A percentile compares a stretch with the other conserved stretches of the same genome.
Conservation (phyloP, 2,888 invertebrate genomes). For the Cyaniris semiargus region DNA sequence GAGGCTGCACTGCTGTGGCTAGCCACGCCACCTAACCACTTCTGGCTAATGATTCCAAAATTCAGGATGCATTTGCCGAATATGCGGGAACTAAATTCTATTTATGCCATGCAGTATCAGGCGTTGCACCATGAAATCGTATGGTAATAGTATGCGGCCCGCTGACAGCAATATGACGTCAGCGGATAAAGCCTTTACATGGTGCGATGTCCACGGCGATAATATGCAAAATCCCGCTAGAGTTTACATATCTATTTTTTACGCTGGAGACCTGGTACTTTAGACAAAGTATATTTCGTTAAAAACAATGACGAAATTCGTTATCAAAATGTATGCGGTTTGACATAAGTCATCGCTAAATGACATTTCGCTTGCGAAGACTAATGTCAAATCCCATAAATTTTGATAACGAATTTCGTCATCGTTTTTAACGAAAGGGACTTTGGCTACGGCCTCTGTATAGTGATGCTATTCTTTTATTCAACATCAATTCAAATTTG, state of each 20-base stretch:
- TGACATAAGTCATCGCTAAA: too few species aligned
- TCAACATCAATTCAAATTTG: too few species aligned
- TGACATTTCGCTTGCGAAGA: too few species aligned
- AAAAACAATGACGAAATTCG: too few species aligned
- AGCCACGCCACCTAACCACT: background rate
- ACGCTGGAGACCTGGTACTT: too few species aligned
- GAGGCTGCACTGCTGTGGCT: background rate
- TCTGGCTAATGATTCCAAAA: background rate
- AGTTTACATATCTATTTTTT: background rate
- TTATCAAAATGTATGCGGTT: too few species aligned
- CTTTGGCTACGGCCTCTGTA: too few species aligned
- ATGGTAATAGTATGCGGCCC: constrained; percentile 22
- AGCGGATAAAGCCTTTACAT: background rate
- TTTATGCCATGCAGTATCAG: constrained; percentile 14
- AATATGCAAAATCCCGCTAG: background rate
- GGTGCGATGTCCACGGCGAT: background rate
- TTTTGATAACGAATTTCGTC: too few species aligned
- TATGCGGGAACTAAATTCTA: background rate
- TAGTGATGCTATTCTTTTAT: too few species aligned
- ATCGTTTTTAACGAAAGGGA: too few species aligned
- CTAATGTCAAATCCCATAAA: too few species aligned
- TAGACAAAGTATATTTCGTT: too few species aligned
- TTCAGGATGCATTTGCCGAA: background rate
- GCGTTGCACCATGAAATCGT: constrained; percentile 19
- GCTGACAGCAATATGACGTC: constrained; percentile 20